These are phyloP conservation scores for Timema cristinae DNA, from an alignment of 2,888 invertebrate species.

Conservation along the genomic window DNA sequence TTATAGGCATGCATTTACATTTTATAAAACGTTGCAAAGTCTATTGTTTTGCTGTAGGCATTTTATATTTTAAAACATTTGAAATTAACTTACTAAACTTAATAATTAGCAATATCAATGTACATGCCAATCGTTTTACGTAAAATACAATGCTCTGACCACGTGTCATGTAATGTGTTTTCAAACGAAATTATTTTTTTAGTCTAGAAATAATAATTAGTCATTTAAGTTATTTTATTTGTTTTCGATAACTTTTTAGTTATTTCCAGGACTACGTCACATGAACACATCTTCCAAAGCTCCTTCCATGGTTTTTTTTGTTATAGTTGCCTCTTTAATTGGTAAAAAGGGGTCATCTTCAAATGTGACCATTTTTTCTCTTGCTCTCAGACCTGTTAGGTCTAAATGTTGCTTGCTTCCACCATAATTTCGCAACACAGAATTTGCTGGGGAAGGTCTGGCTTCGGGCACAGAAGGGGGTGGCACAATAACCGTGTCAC, in stretches of 20 bases:
- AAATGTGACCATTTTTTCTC: conserved; percentile 77
- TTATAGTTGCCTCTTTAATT: conserved; percentile 14
- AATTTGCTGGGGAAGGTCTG: conserved; percentile 37
- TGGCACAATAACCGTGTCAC: conserved; percentile 50
- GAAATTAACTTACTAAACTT: too few relatives aligned
- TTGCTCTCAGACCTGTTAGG: conserved; percentile 45
- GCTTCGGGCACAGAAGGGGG: conserved; percentile 40
- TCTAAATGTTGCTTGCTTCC: conserved; percentile 30
- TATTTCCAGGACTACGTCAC: conserved; percentile 54
- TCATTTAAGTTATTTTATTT: too few relatives aligned
- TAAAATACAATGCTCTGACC: too few relatives aligned
- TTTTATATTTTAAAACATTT: too few relatives aligned
- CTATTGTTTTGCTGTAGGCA: too few relatives aligned
- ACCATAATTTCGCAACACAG: conserved; percentile 39
- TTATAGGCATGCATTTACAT: too few relatives aligned
- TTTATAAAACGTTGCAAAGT: too few relatives aligned
- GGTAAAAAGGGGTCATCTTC: conserved; percentile 59
- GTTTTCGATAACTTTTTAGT: background rate
- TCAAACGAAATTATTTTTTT: too few relatives aligned
- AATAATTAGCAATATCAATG: too few relatives aligned
- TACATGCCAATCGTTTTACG: too few relatives aligned
- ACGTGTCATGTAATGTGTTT: too few relatives aligned
- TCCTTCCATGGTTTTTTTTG: conserved; percentile 28
- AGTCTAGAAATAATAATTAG: too few relatives aligned
- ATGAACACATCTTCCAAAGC: conserved; percentile 71